A percentile compares a stretch with the other conserved stretches of the same genome.
Evolutionary conservation across 2,113 vertebrate species (phyloP).

Genomic region (Tragelaphus strepsiceros): DNA sequence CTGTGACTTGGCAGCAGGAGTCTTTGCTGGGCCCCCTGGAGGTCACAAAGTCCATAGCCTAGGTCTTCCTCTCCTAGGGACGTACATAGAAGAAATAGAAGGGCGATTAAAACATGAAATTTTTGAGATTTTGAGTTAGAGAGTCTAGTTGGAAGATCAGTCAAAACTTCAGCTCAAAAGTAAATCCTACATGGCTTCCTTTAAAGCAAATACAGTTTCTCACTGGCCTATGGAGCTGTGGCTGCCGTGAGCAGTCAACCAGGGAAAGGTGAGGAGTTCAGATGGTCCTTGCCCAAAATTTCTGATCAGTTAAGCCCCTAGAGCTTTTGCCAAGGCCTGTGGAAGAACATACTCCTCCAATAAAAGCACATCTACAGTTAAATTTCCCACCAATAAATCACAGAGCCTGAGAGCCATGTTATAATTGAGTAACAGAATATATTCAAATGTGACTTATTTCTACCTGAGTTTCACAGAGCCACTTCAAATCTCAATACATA

Average conservation of each 20-base stretch:
- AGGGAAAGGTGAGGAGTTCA: neutral
- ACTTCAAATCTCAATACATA: neutral
- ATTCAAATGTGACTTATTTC: neutral
- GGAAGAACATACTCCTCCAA: neutral
- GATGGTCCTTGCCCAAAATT: neutral
- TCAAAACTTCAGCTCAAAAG: neutral
- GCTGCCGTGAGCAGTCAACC: neutral
- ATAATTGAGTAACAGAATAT: neutral
- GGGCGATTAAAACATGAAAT: neutral
- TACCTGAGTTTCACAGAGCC: neutral
- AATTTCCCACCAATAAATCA: neutral
- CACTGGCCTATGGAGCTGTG: neutral
- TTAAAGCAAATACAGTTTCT: neutral
- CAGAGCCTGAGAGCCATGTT: neutral
- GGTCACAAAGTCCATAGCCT: neutral
- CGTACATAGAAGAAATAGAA: neutral
- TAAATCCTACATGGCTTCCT: neutral
- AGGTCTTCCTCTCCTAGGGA: neutral
- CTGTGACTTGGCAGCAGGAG: neutral
- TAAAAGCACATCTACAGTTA: neutral
- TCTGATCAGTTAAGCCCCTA: neutral
- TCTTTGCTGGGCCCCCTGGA: neutral
- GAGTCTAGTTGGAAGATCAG: neutral
- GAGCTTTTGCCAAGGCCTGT: neutral
- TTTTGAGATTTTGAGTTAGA: neutral